These are phyloP conservation scores for Oligia latruncula DNA, from an alignment of 2,888 invertebrate genomes.

Conservation along the genomic window DNA sequence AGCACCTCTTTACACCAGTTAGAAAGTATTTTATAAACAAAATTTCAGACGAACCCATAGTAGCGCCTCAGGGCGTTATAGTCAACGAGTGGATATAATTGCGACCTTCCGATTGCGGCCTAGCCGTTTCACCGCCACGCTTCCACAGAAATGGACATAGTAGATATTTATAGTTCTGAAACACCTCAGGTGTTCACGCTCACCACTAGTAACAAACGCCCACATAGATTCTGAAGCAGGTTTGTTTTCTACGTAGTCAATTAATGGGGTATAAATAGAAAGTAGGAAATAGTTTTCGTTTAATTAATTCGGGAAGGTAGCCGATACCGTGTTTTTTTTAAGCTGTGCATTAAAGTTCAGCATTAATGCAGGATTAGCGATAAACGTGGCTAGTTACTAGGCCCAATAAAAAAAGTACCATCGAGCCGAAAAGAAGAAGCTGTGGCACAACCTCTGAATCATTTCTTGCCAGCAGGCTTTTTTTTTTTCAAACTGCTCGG, in stretches of 20 bases:
- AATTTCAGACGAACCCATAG: slow-evolving; percentile 25
- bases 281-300: background rate
- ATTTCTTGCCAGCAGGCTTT: too few relatives aligned
- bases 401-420: background rate
- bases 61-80: slow-evolving; percentile 64
- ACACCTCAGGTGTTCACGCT: slow-evolving; percentile 49
- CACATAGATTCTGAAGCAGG: slow-evolving; percentile 26
- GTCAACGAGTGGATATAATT: slow-evolving; percentile 76
- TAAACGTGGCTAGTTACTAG: background rate
- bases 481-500: background rate
- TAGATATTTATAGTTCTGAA: slow-evolving; percentile 62
- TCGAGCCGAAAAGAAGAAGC: background rate
- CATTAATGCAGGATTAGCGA: background rate
- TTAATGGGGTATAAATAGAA: slow-evolving; percentile 25
- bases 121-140: slow-evolving; percentile 67
- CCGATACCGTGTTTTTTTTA: background rate
- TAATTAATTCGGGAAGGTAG: background rate
- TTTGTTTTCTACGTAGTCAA: slow-evolving; percentile 30
- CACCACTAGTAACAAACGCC: slow-evolving; percentile 44
- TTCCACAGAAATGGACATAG: slow-evolving; percentile 71
- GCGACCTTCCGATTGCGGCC: slow-evolving; percentile 76
- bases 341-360: background rate
- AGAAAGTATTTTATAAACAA: background rate
- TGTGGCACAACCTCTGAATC: background rate
- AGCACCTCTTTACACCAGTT: background rate